These are phyloP conservation scores for Chaetodon auriga DNA, from an alignment of 2,113 vertebrate species.

Conservation along the genomic window DNA sequence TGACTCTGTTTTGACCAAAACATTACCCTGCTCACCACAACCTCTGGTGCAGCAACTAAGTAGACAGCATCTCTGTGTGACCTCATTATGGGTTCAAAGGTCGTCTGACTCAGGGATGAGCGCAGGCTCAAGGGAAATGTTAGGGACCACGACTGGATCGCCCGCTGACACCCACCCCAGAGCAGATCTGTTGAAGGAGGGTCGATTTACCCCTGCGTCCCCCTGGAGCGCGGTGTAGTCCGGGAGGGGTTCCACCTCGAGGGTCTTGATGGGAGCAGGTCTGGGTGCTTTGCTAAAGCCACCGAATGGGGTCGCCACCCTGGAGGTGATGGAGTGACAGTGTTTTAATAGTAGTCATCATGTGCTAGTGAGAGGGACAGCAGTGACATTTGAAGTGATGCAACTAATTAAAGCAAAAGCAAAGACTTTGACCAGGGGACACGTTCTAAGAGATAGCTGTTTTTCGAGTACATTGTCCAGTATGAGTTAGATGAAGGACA, in stretches of 20 bases:
- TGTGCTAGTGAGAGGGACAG: slow-evolving; percentile 48
- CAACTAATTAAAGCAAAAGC: slow-evolving; percentile 52
- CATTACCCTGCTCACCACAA: slow-evolving; percentile 19
- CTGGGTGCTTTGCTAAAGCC: slow-evolving; percentile 91
- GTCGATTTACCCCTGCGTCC: slow-evolving; percentile 82
- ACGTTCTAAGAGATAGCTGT: slow-evolving; percentile 13
- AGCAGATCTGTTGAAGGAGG: slow-evolving; percentile 95
- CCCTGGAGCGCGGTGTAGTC: slow-evolving; percentile 83
- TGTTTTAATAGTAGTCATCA: slow-evolving; percentile 37
- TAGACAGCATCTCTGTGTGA: slow-evolving; percentile 49
- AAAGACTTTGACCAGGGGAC: slow-evolving; percentile 30
- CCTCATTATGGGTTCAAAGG: slow-evolving; percentile 84
- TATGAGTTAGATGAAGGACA: slow-evolving; percentile 19
- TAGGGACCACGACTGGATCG: slow-evolving; percentile 80
- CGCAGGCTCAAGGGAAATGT: slow-evolving; percentile 77
- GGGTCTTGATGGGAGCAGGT: slow-evolving; percentile 85
- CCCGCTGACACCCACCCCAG: slow-evolving; percentile 90
- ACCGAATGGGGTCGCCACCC: slow-evolving; percentile 95
- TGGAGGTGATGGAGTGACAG: slow-evolving; percentile 74
- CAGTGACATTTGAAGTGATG: slow-evolving; percentile 60
- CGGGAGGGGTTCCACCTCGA: slow-evolving; percentile 86
- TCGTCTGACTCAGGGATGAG: slow-evolving; percentile 94
- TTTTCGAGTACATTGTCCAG: background rate
- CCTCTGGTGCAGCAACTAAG: slow-evolving; percentile 34
- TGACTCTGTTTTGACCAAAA: slow-evolving; percentile 36